phyloP scores from a whole-genome alignment of 2,113 vertebrate genomes.

The Prochilodus magdalenae region DNA sequence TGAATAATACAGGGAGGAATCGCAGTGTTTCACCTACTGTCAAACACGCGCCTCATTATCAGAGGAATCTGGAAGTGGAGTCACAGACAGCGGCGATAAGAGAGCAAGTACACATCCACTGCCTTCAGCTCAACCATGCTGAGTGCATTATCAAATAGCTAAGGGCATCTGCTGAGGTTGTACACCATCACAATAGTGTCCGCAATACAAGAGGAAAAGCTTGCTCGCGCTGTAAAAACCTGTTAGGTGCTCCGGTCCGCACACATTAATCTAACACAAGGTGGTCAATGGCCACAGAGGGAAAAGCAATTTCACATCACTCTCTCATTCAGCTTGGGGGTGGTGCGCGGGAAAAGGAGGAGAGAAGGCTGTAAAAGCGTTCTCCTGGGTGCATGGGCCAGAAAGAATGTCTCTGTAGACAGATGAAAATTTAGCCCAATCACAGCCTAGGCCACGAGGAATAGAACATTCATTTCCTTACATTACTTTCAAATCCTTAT shows the following conservation, averaged over 20 bases:
- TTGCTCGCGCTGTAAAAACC: constrained; percentile 48
- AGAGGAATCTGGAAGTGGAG: constrained; percentile 43
- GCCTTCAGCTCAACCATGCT: constrained; percentile 31
- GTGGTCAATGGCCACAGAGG: constrained; percentile 58
- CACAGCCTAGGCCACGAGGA: background rate
- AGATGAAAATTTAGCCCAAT: background rate
- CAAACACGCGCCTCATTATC: constrained; percentile 46
- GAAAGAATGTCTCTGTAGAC: constrained; percentile 13
- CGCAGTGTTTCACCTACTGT: constrained; percentile 50
- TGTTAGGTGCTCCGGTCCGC: constrained; percentile 50
- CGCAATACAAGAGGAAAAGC: constrained; percentile 44
- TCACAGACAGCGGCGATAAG: constrained; percentile 48
- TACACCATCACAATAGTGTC: constrained; percentile 48
- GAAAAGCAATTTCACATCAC: constrained; percentile 61
- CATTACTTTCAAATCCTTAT: background rate
- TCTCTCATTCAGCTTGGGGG: constrained; percentile 45
- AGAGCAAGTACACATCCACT: constrained; percentile 41
- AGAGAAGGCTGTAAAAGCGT: constrained; percentile 26
- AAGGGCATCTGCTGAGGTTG: constrained; percentile 51
- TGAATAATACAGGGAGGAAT: constrained; percentile 51
- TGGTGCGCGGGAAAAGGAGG: constrained; percentile 15
- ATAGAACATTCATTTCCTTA: background rate
- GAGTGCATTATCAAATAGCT: constrained; percentile 47
- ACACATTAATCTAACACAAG: constrained; percentile 59
- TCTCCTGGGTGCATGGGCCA: constrained; percentile 30